Evolutionary conservation across 2,113 vertebrate genomes (phyloP), one percentile per base, ranked within the genome.

Genomic region (Cyphotilapia sp.): DNA sequence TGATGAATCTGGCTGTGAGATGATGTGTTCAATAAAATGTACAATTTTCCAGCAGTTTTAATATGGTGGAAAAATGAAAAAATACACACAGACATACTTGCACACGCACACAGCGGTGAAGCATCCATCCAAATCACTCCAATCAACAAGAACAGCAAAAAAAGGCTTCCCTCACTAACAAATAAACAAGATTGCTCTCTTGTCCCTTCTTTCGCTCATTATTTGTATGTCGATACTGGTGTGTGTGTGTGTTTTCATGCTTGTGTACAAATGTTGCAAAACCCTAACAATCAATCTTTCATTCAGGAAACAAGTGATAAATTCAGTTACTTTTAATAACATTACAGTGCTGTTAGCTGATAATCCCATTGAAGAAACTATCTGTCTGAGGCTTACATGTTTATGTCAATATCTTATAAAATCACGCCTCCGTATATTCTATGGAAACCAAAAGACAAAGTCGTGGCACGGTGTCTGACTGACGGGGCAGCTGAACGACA

Each of bases 81-180:
- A 63, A 45, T 8, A 24, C n/a, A 74, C 51, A 81, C 83, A 51
- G 57, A 51, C 0, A 69, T 22, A 24, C 19, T 69, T 80, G 33
- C 84, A 80, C 14, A 53, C 19, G 19, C 59, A 24, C 78, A 33
- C 47, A 90, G 71, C 69, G 27, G 80, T n/a, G 56, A 76, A 61
- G 85, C 83, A 87, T 85, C 80, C 85, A 90, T 89, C 81, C 82
- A 91, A 89, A 92, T 91, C 69, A 85, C 76, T 90, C 84, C 89
- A 93, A 92, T 92, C 90, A 87, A 76, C 49, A 84, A 56, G 81
- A 91, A 74, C 56, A 90, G 89, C 87, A 82, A 82, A 74, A 83
- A 88, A 38, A 78, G 24, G 83, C 38, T 49, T 82, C 76, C 51
- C 22, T 90, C 5, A 49, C 69, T 78, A 80, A 90, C 54, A 91